Evolutionary conservation across 2,888 invertebrate species (phyloP).

Genomic region (Chaetogeoica ovagalla): DNA sequence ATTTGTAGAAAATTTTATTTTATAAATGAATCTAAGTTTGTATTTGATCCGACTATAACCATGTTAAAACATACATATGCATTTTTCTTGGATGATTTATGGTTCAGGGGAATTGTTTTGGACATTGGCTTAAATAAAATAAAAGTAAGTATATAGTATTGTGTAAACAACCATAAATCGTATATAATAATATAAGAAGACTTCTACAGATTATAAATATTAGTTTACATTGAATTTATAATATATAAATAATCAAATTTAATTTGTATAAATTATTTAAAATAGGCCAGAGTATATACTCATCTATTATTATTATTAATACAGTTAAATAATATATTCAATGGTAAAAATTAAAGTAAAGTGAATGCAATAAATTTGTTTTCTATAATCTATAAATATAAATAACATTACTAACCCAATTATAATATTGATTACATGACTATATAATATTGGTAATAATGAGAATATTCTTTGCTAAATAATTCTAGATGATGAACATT

Average conservation of each 20-base stretch:
- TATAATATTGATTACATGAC: not conserved
- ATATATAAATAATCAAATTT: not conserved
- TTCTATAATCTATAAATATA: not conserved
- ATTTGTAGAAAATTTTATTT: conserved; percentile 34
- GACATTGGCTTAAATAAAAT: not conserved
- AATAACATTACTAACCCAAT: not conserved
- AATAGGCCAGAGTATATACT: no score
- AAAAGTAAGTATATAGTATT: conserved; percentile 15
- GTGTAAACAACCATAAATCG: not conserved
- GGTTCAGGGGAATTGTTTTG: conserved; percentile 28
- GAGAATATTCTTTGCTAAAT: not conserved
- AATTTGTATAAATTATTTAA: no score
- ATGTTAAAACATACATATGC: conserved; percentile 26
- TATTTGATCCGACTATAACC: conserved; percentile 9
- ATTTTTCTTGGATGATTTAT: conserved; percentile 27
- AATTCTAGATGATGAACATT: conserved; percentile 16
- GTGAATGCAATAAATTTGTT: not conserved
- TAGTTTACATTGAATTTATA: not conserved
- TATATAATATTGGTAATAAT: not conserved
- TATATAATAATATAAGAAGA: not conserved
- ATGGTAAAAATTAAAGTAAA: no score
- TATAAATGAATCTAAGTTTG: conserved; percentile 2
- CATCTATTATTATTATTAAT: no score
- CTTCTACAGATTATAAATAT: not conserved
- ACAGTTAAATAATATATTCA: no score